Percentiles rank a stretch among this genome's conserved stretches.
Conservation (phyloP, 2,888 invertebrate species). For the Lasioglossum malachurum region DNA sequence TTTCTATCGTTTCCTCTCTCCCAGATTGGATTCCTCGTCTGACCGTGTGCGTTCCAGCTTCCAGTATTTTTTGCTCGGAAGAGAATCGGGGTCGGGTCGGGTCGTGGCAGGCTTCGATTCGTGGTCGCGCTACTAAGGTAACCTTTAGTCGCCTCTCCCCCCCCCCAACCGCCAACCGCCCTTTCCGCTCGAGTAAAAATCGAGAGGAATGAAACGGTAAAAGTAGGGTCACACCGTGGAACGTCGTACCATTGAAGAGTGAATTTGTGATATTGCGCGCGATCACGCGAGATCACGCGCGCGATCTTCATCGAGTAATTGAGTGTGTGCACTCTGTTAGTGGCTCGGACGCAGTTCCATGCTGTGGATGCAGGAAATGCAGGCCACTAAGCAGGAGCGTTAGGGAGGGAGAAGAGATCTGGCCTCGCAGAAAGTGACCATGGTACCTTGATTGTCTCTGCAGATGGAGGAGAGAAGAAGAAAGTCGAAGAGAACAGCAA, state of each 20-base stretch:
- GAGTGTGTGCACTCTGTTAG: slow-evolving; percentile 64
- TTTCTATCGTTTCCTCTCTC: slow-evolving; percentile 60
- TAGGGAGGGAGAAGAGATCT: slow-evolving; percentile 74
- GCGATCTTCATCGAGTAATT: slow-evolving; percentile 58
- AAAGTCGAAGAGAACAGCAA: slow-evolving; percentile 81
- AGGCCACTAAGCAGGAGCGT: slow-evolving; percentile 67
- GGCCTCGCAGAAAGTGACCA: slow-evolving; percentile 79
- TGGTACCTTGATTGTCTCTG: slow-evolving; percentile 83
- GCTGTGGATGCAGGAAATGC: slow-evolving; percentile 55
- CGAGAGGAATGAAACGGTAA: slow-evolving; percentile 37
- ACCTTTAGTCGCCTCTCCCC: slow-evolving; percentile 32
- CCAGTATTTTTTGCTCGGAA: slow-evolving; percentile 63
- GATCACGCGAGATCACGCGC: slow-evolving; percentile 44
- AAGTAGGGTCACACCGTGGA: slow-evolving; percentile 67
- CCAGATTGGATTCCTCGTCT: slow-evolving; percentile 55
- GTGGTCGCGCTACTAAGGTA: slow-evolving; percentile 49
- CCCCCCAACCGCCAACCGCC: too few species aligned
- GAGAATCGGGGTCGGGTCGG: slow-evolving; percentile 16
- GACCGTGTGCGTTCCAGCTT: not conserved
- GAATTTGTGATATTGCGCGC: slow-evolving; percentile 67
- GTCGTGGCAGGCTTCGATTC: slow-evolving; percentile 43
- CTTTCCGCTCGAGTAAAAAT: slow-evolving; percentile 14
- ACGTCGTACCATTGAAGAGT: slow-evolving; percentile 65
- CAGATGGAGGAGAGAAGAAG: slow-evolving; percentile 85
- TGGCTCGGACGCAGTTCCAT: slow-evolving; percentile 66